Conservation (phyloP, 2,888 invertebrate genomes). For the Belgica antarctica region DNA sequence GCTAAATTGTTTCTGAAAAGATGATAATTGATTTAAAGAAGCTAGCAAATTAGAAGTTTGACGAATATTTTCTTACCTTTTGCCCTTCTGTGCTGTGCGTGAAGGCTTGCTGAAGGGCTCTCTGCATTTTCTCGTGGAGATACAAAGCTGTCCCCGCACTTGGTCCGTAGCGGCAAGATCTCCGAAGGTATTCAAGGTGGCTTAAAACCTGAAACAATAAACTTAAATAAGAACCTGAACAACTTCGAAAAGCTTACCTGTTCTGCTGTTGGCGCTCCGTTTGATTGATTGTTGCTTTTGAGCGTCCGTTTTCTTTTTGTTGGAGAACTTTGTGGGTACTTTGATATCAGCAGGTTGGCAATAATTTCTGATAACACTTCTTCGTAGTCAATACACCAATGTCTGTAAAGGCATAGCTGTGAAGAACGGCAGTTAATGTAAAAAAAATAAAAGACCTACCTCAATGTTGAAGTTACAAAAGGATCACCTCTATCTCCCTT, state of each 20-base stretch:
- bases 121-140: slow-evolving; percentile 86
- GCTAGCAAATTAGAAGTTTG: slow-evolving; percentile 1
- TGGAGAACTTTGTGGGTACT: slow-evolving; percentile 84
- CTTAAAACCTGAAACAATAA: slow-evolving; percentile 68
- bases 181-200: slow-evolving; percentile 87
- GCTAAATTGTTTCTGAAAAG: slow-evolving; percentile 75
- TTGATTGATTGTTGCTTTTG: slow-evolving; percentile 67
- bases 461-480: slow-evolving; percentile 86
- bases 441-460: slow-evolving; percentile 56
- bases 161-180: slow-evolving; percentile 61
- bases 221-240: slow-evolving; percentile 4
- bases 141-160: slow-evolving; percentile 73
- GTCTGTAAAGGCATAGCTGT: slow-evolving; percentile 51
- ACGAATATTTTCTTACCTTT: slow-evolving; percentile 58
- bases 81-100: slow-evolving; percentile 83
- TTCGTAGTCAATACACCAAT: slow-evolving; percentile 91
- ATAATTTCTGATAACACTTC: slow-evolving; percentile 82
- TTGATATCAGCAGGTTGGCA: slow-evolving; percentile 72
- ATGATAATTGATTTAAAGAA: slow-evolving; percentile 15
- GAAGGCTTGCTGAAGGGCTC: slow-evolving; percentile 84
- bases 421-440: too few relatives aligned
- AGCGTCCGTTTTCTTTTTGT: slow-evolving; percentile 85
- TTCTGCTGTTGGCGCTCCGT: slow-evolving; percentile 75
- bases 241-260: too few relatives aligned
- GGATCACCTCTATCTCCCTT: slow-evolving; percentile 75